Evolutionary conservation across 1,140 invertebrate genomes (phyloP), one percentile per base, ranked within the genome.

Genomic region (Dendrolimus kikuchii): DNA sequence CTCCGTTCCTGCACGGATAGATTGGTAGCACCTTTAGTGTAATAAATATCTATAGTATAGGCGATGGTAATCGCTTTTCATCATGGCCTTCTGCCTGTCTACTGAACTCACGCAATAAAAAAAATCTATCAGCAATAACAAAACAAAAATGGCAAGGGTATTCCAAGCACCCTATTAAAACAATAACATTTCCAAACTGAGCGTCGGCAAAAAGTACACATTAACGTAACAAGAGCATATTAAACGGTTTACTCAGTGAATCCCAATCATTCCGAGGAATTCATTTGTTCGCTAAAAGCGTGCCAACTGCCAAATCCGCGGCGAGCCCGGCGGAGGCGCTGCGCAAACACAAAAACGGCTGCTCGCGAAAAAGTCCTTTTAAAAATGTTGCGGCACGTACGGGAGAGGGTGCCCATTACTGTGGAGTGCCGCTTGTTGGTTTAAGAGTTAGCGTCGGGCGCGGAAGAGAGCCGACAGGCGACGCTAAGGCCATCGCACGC

Each of bases 341-440:
- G 50, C 49, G 64, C 81, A 86, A 86, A 86, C 81, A 85, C 51
- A 59, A 23, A 63, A 71, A 64, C 72, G 76, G 57, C 68, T 63
- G 75, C 66, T 79, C 67, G 82, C 82, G 82, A 86, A 86, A 86
- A 86, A 86, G 82, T 86, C 82, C 82, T 76, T 80, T 86, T 83
- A 86, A 86, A 86, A 86, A 86, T 86, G 82, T 81, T 77, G 73
- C 73, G 82, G 80, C 82, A 86, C 82, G 82, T 86, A 81, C 82
- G 71, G 66, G 69, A 68, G 68, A 64, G 74, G 70, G 68, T 75
- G 71, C 76, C 82, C 80, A 83, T 82, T 82, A 81, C 74, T 65
- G 73, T 51, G 69, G 72, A 81, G 78, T 77, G 77, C 59, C 68
- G 59, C 65, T 50, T 86, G 82, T 86, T 83, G 74, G 70, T 77